These are phyloP conservation scores for Lithophane socia DNA, from an alignment of 2,888 invertebrate species.

Conservation along the genomic window DNA sequence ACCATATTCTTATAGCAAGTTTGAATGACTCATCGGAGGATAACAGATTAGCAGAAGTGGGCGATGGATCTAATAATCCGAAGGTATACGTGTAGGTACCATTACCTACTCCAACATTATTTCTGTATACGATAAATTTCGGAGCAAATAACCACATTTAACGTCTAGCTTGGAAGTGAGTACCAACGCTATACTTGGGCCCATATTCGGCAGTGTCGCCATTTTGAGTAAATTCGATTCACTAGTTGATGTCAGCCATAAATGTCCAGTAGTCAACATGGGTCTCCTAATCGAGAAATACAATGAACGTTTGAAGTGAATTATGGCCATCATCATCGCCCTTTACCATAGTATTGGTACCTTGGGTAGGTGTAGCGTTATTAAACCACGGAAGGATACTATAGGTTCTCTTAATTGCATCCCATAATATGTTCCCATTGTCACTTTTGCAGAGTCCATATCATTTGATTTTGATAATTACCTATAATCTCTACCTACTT, in stretches of 20 bases:
- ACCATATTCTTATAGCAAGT: conserved; percentile 45
- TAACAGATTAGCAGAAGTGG: conserved; percentile 48
- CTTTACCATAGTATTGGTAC: neutral
- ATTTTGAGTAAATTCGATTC: conserved; percentile 45
- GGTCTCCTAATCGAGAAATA: conserved; percentile 36
- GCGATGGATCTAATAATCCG: conserved; percentile 43
- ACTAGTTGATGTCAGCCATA: conserved; percentile 15
- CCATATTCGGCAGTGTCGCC: conserved; percentile 36
- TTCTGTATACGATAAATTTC: conserved; percentile 21
- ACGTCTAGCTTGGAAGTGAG: conserved; percentile 1
- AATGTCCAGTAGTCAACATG: conserved; percentile 25
- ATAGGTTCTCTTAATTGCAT: neutral
- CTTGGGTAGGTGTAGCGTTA: neutral
- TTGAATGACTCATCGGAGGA: conserved; percentile 51
- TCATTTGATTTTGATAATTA: neutral
- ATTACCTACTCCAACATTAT: conserved; percentile 49
- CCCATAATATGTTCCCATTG: neutral
- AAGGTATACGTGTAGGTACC: conserved; percentile 18
- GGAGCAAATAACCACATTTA: conserved; percentile 30
- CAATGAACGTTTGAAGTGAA: conserved; percentile 32
- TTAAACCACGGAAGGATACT: neutral
- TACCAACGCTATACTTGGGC: neutral
- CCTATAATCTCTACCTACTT: neutral
- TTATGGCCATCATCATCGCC: conserved; percentile 9
- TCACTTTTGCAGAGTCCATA: neutral